These are phyloP conservation scores for Circaetus cinerascens DNA, from an alignment of 2,113 vertebrate genomes.

Conservation along the genomic window DNA sequence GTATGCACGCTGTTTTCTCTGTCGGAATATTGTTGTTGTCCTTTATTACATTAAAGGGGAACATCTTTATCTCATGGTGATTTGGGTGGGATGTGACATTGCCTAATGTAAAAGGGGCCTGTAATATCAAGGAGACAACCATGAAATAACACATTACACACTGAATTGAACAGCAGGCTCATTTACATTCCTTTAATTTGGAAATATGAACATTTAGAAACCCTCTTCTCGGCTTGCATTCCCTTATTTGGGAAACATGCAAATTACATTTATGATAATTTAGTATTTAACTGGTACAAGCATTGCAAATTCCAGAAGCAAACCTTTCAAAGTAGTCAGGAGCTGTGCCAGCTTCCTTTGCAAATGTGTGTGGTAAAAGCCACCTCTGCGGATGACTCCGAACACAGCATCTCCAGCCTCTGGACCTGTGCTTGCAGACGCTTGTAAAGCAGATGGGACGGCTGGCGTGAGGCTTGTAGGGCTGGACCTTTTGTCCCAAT, in stretches of 20 bases:
- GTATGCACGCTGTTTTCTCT: background rate
- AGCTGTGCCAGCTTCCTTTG: background rate
- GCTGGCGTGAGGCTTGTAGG: background rate
- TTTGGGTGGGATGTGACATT: conserved; percentile 51
- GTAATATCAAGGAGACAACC: conserved; percentile 64
- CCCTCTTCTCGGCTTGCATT: conserved; percentile 8
- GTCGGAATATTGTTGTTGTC: background rate
- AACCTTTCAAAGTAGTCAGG: conserved; percentile 20
- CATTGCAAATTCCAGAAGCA: conserved; percentile 37
- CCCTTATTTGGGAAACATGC: conserved; percentile 49
- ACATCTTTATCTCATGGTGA: conserved; percentile 57
- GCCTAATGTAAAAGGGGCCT: conserved; percentile 22
- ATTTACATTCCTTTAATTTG: conserved; percentile 67
- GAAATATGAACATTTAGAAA: conserved; percentile 47
- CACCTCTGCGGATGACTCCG: background rate
- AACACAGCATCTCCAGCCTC: accelerated
- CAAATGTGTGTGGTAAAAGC: background rate
- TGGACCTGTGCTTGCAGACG: background rate
- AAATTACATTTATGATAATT: conserved; percentile 61
- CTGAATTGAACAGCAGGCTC: conserved; percentile 61
- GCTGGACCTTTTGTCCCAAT: background rate
- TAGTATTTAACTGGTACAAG: conserved; percentile 57
- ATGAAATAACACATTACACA: conserved; percentile 62
- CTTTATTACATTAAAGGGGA: conserved; percentile 54
- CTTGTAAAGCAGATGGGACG: background rate